These are phyloP conservation scores for Cygnus atratus DNA, from an alignment of 2,113 vertebrate species.

Conservation along the genomic window DNA sequence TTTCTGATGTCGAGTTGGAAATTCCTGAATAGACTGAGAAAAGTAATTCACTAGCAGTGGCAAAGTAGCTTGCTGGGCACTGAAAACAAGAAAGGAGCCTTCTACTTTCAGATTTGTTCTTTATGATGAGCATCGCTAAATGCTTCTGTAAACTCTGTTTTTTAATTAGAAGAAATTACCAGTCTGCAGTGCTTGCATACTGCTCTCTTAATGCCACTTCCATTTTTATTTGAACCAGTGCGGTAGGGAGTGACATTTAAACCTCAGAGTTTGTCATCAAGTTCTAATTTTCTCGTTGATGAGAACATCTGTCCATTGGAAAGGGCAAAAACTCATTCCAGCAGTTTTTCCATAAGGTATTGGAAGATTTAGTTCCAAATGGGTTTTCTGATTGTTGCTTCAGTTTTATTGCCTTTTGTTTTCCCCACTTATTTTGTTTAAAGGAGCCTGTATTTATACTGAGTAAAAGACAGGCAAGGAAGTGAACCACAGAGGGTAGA, in stretches of 20 bases:
- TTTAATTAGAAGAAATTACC: constrained; percentile 4
- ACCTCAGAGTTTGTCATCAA: constrained; percentile 15
- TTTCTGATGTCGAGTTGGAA: not conserved
- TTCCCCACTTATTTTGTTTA: not conserved
- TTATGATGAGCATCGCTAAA: not conserved
- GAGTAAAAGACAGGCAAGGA: not conserved
- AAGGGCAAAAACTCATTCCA: constrained; percentile 12
- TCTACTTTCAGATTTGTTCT: not conserved
- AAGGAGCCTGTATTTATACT: not conserved
- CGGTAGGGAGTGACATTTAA: constrained; percentile 36
- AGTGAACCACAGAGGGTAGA: not conserved
- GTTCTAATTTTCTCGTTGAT: constrained; percentile 17
- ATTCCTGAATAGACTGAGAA: not conserved
- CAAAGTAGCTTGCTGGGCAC: not conserved
- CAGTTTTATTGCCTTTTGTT: not conserved
- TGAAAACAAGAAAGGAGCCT: not conserved
- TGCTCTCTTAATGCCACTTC: constrained; percentile 13
- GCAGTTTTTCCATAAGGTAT: not conserved
- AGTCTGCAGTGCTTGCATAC: not conserved
- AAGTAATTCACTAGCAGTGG: not conserved
- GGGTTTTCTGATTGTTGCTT: not conserved
- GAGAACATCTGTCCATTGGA: constrained; percentile 24
- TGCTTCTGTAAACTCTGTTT: not conserved
- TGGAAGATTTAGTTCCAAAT: constrained; percentile 1
- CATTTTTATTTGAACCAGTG: not conserved